These are phyloP conservation scores for Lasioglossum leucozonium DNA, from an alignment of 2,888 invertebrate genomes.

Conservation along the genomic window DNA sequence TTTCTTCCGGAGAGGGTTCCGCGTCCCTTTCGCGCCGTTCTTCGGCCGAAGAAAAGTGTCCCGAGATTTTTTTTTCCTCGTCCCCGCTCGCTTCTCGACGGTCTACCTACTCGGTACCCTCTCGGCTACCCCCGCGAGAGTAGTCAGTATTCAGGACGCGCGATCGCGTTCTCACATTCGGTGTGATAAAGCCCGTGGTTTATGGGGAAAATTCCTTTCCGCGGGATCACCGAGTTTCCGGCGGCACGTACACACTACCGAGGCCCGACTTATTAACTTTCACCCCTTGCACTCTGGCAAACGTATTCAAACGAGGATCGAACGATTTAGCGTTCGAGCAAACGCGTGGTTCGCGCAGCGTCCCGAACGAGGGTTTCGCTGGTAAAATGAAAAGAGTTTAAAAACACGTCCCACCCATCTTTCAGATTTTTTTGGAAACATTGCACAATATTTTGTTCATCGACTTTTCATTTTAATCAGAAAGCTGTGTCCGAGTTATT, in stretches of 20 bases:
- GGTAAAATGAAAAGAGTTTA: background rate
- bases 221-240: conserved; percentile 37
- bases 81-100: conserved; percentile 28
- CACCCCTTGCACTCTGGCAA: background rate
- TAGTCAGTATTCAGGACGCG: conserved; percentile 66
- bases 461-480: background rate
- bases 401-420: background rate
- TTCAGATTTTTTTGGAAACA: background rate
- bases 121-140: conserved; percentile 27
- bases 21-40: conserved; percentile 26
- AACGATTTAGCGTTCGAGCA: background rate
- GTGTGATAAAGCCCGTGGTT: conserved; percentile 69
- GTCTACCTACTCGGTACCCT: conserved; percentile 23
- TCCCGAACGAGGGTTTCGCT: background rate
- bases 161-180: conserved; percentile 60
- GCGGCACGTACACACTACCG: conserved; percentile 14
- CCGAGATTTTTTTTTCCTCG: conserved; percentile 69
- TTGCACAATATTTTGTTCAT: background rate
- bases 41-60: conserved; percentile 68
- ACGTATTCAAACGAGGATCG: conserved; percentile 6
- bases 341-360: background rate
- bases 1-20: conserved; percentile 35
- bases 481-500: background rate
- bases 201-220: conserved; percentile 65
- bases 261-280: conserved; percentile 44